These are phyloP conservation scores for Scolopax mira DNA, from an alignment of 2,113 vertebrate species.

Conservation along the genomic window DNA sequence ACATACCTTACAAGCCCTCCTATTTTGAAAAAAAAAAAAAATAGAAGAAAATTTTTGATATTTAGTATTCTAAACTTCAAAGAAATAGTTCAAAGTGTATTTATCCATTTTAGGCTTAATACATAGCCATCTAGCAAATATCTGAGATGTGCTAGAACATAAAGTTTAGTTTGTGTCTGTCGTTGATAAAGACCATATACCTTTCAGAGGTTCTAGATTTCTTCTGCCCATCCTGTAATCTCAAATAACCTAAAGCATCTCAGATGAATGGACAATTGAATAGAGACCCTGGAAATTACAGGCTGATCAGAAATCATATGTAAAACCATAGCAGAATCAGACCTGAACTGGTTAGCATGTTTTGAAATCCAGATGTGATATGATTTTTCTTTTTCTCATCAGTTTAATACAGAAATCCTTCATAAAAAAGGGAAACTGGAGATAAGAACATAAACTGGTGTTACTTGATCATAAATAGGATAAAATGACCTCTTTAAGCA, in stretches of 20 bases:
- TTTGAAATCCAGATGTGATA: background rate
- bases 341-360: background rate
- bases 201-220: background rate
- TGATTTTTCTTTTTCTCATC: background rate
- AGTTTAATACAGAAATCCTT: background rate
- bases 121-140: background rate
- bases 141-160: background rate
- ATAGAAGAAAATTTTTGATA: background rate
- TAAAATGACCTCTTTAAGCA: background rate
- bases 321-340: background rate
- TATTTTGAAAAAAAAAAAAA: background rate
- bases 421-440: too few species aligned
- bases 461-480: background rate
- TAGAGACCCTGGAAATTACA: background rate
- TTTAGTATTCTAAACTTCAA: background rate
- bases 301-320: background rate
- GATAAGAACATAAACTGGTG: background rate
- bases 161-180: background rate
- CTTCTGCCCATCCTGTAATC: background rate
- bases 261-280: background rate
- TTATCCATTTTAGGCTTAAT: background rate
- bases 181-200: background rate
- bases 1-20: background rate
- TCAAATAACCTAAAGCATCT: background rate
- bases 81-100: background rate